A percentile compares a stretch with the other conserved stretches of the same genome.
These are phyloP conservation scores for Anthophora plumipes DNA, from an alignment of 2,888 invertebrate genomes.

Conservation along the genomic window DNA sequence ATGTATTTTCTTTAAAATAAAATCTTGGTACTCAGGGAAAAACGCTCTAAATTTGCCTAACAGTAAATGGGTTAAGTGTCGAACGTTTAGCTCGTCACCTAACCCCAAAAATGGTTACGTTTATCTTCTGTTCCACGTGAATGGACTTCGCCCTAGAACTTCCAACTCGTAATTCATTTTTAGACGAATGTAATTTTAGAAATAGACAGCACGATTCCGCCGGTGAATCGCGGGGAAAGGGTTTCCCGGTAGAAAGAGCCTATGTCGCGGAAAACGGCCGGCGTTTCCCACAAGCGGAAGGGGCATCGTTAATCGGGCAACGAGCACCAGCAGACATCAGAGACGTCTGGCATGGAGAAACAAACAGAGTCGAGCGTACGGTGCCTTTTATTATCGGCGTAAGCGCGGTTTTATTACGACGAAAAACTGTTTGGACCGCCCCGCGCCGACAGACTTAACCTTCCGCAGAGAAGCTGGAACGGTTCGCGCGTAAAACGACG, in stretches of 20 bases:
- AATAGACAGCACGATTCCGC: too few relatives aligned
- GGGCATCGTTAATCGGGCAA: conserved; percentile 54
- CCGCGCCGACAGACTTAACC: conserved; percentile 40
- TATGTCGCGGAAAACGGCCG: conserved; percentile 79
- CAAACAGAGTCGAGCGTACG: conserved; percentile 76
- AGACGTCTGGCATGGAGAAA: conserved; percentile 74
- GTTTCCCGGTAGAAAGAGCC: conserved; percentile 73
- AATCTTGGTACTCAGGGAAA: too few relatives aligned
- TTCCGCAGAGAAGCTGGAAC: conserved; percentile 20
- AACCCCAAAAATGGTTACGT: not conserved
- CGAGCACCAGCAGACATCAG: conserved; percentile 72
- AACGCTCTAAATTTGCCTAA: too few relatives aligned
- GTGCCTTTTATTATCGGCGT: conserved; percentile 78
- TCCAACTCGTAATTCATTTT: conserved; percentile 42
- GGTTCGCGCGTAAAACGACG: conserved; percentile 48
- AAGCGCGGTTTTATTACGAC: conserved; percentile 78
- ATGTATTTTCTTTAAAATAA: too few relatives aligned
- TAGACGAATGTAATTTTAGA: conserved; percentile 45
- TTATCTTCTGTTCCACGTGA: not conserved
- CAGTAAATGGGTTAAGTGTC: too few relatives aligned
- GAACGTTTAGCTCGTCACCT: too few relatives aligned
- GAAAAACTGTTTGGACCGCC: conserved; percentile 74
- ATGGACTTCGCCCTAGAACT: conserved; percentile 1
- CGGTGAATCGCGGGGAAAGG: not conserved
- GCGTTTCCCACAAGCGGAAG: conserved; percentile 76